Base-by-base conservation (phyloP, 2,797 vertebrate species). In the Gymnothorax javanicus region DNA sequence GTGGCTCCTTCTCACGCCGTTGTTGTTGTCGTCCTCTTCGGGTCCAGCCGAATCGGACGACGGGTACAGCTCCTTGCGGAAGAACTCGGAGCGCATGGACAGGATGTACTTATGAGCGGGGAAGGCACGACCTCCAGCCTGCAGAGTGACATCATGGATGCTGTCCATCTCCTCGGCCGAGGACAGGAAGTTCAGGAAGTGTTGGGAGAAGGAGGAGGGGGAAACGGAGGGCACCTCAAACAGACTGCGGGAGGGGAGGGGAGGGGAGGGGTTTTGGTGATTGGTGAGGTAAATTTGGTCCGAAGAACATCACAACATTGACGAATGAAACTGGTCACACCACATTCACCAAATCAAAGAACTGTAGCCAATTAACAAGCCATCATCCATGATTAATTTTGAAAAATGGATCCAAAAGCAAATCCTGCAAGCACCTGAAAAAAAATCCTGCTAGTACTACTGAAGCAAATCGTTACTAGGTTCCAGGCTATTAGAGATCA, bases 131-230 rank as follows among this genome's bases (percentile, higher is more conserved):
- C 95, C 91, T n/a, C 97, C 97, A 9, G 98, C 96, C 93, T 98
- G 97, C 87, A 99, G 97, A 27, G 97, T 98, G 89, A 98, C 97
- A 84, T 99, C 98, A 12, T 99, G 98, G 91, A 99, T 98, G 92
- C 87, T 97, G 94, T 99, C 98, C 85, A 93, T 98, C 93, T 99
- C 98, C 85, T 98, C 97, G 0, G 97, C 96, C 90, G 98, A 97
- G 6, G 95, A 92, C 91, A 99, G 90, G 69, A 99, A 95, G 57
- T 93, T 95, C 87, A 95, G 95, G 91, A 99, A 97, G 92, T 99
- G 96, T 91, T 97, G 94, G 87, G 94, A 93, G 94, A 98, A 97
- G 64, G 93, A 96, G 83, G 98, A 98, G 0, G 95, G 91, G 17
- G 98, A 99, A 82, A 98, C 94, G 83, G 90, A 94, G 91, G 98